Conservation (phyloP, 2,797 vertebrate genomes). For the Buphagus erythrorhynchus region DNA sequence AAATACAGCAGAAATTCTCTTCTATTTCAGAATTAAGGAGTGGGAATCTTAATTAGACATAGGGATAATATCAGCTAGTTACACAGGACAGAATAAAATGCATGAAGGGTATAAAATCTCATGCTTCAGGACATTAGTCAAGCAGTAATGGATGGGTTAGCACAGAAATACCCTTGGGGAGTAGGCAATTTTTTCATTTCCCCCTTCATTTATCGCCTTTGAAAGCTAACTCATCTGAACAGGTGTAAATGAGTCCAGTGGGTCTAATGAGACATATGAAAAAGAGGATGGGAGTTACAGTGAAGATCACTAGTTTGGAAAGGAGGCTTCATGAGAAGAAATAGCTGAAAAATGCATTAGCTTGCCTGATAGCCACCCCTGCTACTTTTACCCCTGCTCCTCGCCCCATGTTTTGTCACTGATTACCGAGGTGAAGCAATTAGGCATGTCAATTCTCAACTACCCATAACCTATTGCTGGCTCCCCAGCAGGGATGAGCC, state of each 20-base stretch:
- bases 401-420: neutral
- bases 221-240: constrained; percentile 57
- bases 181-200: constrained; percentile 45
- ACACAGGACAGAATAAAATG: constrained; percentile 5
- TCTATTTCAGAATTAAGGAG: constrained; percentile 20
- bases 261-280: constrained; percentile 60
- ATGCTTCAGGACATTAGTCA: constrained; percentile 40
- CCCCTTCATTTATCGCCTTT: constrained; percentile 53
- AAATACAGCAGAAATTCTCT: constrained; percentile 11
- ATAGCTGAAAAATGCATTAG: constrained; percentile 42
- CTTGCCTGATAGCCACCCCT: neutral
- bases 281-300: constrained; percentile 35
- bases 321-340: neutral
- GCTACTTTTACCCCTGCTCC: neutral
- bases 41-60: constrained; percentile 31
- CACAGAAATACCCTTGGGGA: constrained; percentile 30
- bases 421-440: constrained; percentile 49
- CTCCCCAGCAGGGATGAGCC: constrained; percentile 28
- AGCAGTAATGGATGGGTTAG: constrained; percentile 39
- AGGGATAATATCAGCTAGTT: constrained; percentile 20
- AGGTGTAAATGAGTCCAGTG: constrained; percentile 56
- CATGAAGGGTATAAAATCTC: constrained; percentile 18
- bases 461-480: constrained; percentile 38
- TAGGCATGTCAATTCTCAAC: constrained; percentile 45
- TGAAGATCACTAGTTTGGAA: constrained; percentile 46